Evolutionary conservation across 2,888 invertebrate species (phyloP).

Genomic region (Amiota minor): DNA sequence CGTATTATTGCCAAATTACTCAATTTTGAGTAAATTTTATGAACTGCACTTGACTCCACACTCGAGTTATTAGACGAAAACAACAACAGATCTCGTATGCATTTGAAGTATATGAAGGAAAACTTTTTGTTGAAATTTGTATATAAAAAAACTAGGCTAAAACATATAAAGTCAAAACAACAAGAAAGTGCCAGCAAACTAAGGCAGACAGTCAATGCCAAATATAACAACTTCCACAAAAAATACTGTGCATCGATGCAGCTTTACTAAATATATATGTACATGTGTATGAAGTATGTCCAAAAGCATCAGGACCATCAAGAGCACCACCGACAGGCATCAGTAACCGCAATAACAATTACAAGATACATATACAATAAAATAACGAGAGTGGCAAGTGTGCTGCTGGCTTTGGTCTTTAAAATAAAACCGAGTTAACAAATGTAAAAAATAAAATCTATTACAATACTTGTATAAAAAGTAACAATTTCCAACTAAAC

Average conservation of each 20-base stretch:
- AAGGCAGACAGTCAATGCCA: neutral
- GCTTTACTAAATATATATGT: too few relatives aligned
- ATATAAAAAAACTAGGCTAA: conserved; percentile 17
- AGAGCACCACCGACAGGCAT: neutral
- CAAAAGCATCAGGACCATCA: too few relatives aligned
- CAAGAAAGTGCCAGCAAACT: neutral
- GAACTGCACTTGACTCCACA: neutral
- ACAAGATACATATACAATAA: neutral
- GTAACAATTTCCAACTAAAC: conserved; percentile 38
- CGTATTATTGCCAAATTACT: neutral
- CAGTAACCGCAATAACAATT: neutral
- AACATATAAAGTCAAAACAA: neutral
- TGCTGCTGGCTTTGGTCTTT: too few relatives aligned
- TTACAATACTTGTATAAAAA: neutral
- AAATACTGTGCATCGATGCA: neutral
- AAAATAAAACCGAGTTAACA: too few relatives aligned
- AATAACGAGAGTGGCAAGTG: neutral
- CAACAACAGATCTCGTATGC: neutral
- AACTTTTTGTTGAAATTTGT: neutral
- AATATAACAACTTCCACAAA: conserved; percentile 1
- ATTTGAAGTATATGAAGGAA: neutral
- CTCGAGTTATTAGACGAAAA: neutral
- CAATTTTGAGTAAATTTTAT: neutral
- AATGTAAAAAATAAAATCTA: too few relatives aligned
- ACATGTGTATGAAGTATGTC: too few relatives aligned